Base-by-base conservation (phyloP, 2,113 vertebrate genomes). In the Lepus europaeus region DNA sequence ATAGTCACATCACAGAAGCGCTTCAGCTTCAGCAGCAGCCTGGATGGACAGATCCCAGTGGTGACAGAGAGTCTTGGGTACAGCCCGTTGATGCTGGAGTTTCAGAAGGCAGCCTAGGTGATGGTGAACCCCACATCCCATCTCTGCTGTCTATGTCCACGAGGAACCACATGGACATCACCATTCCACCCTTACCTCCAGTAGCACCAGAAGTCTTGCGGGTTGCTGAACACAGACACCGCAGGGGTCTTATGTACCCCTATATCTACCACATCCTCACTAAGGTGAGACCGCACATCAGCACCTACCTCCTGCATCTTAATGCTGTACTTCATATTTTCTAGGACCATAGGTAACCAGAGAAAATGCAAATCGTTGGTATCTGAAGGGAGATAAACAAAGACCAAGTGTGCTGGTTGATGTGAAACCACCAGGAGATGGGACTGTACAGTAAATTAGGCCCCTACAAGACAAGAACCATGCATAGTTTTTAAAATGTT, bases 141-240 rank as follows among this genome's bases (percentile, higher is more conserved):
- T 99, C 99, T 93, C 98, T 99, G 97, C 98, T 99, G 79, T 99
- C 99, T 96, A 99, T 99, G 99, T 99, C 99, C 88, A 99, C 99
- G 1, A 98, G 99, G 83, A 99, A 98, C 98, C 99, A 99, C 98
- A 99, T 99, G 99, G 99, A 99, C 97, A 99, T 99, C 96, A 99
- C 99, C 96, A 99, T 99, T 33, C 99, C 99, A 31, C 99, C 99
- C 63, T 98, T 99, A 97, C 99, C 99, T 91, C 98, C 99, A 94
- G 99, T 99, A 90, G 99, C 99, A 81, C 99, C 99, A 16, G 99
- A 99, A 98, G 99, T 99, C 95, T 98, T 99, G 84, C 98, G 99
- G 79, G 99, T 99, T 96, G 99, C 99, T 1, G 99, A 99, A 91
- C 99, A 99, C 96, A 98, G 99, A 98, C 99, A 99, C 97, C 98